These are phyloP conservation scores for Caenorhabditis macrosperma DNA, from an alignment of 2,888 invertebrate species.

Conservation along the genomic window DNA sequence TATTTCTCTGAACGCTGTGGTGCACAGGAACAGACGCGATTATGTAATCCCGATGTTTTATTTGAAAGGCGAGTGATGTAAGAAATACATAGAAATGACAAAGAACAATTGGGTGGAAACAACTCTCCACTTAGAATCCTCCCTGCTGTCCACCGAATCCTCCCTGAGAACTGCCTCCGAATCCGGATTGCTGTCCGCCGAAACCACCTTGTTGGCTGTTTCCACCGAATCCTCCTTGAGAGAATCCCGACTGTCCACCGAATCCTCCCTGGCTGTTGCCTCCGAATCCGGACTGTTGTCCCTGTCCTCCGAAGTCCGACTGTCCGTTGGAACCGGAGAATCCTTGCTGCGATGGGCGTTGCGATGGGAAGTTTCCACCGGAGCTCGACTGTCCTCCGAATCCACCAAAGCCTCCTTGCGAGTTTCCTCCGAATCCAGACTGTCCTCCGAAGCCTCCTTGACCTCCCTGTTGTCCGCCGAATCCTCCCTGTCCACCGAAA, in stretches of 20 bases:
- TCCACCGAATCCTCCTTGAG: conserved; percentile 9
- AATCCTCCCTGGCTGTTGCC: conserved; percentile 17
- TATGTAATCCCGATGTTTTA: too few species aligned
- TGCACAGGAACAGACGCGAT: too few species aligned
- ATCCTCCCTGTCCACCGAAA: conserved; percentile 16
- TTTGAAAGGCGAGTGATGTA: too few species aligned
- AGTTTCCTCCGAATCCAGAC: conserved; percentile 23
- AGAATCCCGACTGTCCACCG: conserved; percentile 2
- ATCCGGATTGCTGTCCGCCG: conserved; percentile 16
- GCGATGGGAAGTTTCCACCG: conserved; percentile 3
- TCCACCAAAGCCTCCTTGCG: conserved; percentile 13
- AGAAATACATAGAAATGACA: too few species aligned
- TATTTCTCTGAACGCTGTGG: too few species aligned
- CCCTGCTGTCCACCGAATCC: conserved; percentile 15
- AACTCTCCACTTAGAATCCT: not conserved
- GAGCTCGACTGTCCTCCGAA: conserved; percentile 1
- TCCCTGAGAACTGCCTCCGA: not conserved
- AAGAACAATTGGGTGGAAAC: too few species aligned
- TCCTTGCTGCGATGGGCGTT: not conserved
- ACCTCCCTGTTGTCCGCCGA: conserved; percentile 7
- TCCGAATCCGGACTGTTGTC: conserved; percentile 22
- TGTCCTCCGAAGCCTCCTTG: not conserved
- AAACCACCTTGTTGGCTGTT: not conserved
- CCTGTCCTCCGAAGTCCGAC: conserved; percentile 20
- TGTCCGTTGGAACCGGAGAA: conserved; percentile 18